These are phyloP conservation scores for Pseudococcus viburni DNA, from an alignment of 2,888 invertebrate species.

Conservation along the genomic window DNA sequence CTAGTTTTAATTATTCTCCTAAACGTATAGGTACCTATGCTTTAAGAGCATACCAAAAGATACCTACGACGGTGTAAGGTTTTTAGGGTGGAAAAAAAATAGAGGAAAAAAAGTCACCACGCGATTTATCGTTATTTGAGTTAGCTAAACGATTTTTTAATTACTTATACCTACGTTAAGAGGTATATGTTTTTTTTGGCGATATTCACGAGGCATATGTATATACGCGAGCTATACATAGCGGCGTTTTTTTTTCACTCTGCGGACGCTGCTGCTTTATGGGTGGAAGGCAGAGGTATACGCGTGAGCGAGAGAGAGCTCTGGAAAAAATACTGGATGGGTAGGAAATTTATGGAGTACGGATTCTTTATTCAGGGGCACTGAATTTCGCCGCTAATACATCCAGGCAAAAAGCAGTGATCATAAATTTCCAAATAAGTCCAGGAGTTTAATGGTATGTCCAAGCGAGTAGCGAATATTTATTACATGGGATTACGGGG, in stretches of 20 bases:
- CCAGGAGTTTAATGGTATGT: constrained; percentile 58
- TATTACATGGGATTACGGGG: constrained; percentile 56
- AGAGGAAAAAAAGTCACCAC: neutral
- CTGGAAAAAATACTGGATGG: constrained; percentile 29
- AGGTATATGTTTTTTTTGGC: constrained; percentile 11
- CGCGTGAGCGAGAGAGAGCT: neutral
- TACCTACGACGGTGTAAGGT: neutral
- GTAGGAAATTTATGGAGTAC: constrained; percentile 36
- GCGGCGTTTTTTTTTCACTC: neutral
- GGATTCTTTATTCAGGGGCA: constrained; percentile 52
- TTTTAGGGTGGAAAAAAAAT: constrained; percentile 2
- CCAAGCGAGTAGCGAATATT: constrained; percentile 59
- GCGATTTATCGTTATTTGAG: constrained; percentile 7
- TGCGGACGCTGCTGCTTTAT: neutral
- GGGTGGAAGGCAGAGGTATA: neutral
- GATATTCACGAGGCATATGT: constrained; percentile 27
- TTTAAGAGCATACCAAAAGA: no score
- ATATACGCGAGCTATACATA: neutral
- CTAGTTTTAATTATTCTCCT: neutral
- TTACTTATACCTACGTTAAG: constrained; percentile 12
- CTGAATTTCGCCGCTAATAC: constrained; percentile 57
- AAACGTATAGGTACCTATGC: neutral
- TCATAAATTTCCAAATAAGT: constrained; percentile 60
- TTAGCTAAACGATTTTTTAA: constrained; percentile 29
- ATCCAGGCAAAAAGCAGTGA: constrained; percentile 51